phyloP scores from a whole-genome alignment of 2,113 vertebrate genomes.

The Formicarius rufipectus region DNA sequence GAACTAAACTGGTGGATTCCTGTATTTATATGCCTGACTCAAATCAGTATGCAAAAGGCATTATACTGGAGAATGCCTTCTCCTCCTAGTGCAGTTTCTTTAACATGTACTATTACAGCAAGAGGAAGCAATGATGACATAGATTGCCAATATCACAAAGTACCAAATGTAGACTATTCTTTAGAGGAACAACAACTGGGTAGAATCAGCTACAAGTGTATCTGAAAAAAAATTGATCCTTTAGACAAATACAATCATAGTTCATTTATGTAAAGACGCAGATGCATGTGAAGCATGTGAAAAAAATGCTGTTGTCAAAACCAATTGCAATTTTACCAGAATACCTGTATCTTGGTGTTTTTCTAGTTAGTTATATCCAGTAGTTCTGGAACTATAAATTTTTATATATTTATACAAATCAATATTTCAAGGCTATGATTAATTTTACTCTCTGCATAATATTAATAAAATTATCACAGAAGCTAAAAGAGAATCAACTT shows the following conservation, averaged over 20 bases:
- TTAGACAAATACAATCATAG: neutral
- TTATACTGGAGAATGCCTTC: neutral
- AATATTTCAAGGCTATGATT: neutral
- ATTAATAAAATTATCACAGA: neutral
- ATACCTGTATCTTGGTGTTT: neutral
- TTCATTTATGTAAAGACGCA: neutral
- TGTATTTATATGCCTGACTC: neutral
- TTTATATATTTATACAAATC: neutral
- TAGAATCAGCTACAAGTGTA: neutral
- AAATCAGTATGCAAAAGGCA: neutral
- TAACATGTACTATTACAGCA: neutral
- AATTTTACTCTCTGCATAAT: neutral
- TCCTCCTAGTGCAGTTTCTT: neutral
- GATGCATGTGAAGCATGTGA: neutral
- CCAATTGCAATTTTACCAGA: neutral
- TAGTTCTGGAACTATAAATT: neutral
- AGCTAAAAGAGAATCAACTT: neutral
- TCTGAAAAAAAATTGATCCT: neutral
- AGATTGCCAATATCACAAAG: neutral
- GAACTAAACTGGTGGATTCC: neutral
- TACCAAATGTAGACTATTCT: neutral
- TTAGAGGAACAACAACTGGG: neutral
- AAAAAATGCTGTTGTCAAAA: neutral
- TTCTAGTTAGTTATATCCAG: neutral
- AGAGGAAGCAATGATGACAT: neutral